Evolutionary conservation across 2,888 invertebrate genomes (phyloP).

Genomic region (Busseola fusca): DNA sequence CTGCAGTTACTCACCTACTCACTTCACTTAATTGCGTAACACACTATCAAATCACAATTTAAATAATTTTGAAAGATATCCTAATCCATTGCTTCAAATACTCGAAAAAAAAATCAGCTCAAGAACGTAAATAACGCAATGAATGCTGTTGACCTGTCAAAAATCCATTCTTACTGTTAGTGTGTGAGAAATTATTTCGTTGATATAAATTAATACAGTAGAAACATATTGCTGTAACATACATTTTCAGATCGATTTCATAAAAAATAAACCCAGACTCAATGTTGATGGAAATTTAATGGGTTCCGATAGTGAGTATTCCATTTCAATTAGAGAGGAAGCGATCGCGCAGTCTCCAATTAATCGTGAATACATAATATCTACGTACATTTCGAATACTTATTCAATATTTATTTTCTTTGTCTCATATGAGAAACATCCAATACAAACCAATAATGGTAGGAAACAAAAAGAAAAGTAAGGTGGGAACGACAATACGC

Average conservation of each 20-base stretch:
- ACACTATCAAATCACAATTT: too few relatives aligned
- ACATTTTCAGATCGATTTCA: not conserved
- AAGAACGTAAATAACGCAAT: not conserved
- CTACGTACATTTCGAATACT: not conserved
- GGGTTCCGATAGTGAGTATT: conserved; percentile 22
- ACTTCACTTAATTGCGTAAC: too few relatives aligned
- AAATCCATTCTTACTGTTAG: not conserved
- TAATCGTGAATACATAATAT: conserved; percentile 23
- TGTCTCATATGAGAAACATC: not conserved
- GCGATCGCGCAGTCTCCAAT: conserved; percentile 26
- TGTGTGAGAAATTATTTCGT: not conserved
- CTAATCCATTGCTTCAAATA: not conserved
- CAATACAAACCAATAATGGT: too few relatives aligned
- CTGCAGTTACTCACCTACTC: not conserved
- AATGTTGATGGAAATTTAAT: conserved; percentile 26
- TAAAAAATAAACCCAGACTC: conserved; percentile 15
- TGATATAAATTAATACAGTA: not conserved
- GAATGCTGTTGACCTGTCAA: not conserved
- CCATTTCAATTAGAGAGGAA: conserved; percentile 40
- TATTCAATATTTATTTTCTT: not conserved
- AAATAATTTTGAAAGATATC: too few relatives aligned
- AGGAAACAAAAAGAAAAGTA: too few relatives aligned
- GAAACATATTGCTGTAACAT: not conserved
- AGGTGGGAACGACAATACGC: too few relatives aligned
- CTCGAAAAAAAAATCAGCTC: not conserved